A percentile compares a stretch with the other conserved stretches of the same genome.
Evolutionary conservation across 2,797 vertebrate species (phyloP).

Genomic region (Chelonia mydas): DNA sequence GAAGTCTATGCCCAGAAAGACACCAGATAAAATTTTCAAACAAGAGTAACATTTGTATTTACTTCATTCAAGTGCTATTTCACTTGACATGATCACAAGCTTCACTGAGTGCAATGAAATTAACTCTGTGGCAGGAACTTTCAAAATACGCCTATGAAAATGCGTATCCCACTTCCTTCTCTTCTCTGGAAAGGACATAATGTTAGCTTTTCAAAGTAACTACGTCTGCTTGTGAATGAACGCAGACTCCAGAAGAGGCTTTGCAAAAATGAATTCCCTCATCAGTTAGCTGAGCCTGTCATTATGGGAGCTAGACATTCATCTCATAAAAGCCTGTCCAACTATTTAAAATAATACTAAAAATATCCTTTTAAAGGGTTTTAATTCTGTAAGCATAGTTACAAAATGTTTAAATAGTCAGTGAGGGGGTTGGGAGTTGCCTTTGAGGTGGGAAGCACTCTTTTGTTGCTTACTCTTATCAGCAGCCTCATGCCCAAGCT

Average conservation of each 20-base stretch:
- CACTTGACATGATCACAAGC: slow-evolving; percentile 34
- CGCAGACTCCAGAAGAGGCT: background rate
- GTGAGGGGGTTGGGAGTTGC: rapidly evolving
- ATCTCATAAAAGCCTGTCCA: background rate
- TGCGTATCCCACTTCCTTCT: background rate
- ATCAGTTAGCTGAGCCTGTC: background rate
- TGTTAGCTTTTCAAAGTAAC: slow-evolving; percentile 13
- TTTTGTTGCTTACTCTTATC: background rate
- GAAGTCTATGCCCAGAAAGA: slow-evolving; percentile 26
- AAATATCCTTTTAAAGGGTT: background rate
- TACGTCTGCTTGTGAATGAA: slow-evolving; percentile 4
- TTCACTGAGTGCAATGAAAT: slow-evolving; percentile 50
- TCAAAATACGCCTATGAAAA: slow-evolving; percentile 44
- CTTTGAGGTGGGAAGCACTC: background rate
- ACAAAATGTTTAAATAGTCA: background rate
- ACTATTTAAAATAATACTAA: background rate
- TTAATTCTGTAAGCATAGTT: background rate
- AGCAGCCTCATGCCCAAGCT: background rate
- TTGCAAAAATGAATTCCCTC: background rate
- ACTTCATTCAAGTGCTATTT: slow-evolving; percentile 51
- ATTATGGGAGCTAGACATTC: background rate
- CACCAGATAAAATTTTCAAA: slow-evolving; percentile 8
- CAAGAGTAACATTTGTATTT: slow-evolving; percentile 15
- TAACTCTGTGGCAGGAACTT: slow-evolving; percentile 51
- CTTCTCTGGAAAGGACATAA: background rate